Conservation (phyloP, 1,140 invertebrate genomes). For the Pachypsylla venusta region DNA sequence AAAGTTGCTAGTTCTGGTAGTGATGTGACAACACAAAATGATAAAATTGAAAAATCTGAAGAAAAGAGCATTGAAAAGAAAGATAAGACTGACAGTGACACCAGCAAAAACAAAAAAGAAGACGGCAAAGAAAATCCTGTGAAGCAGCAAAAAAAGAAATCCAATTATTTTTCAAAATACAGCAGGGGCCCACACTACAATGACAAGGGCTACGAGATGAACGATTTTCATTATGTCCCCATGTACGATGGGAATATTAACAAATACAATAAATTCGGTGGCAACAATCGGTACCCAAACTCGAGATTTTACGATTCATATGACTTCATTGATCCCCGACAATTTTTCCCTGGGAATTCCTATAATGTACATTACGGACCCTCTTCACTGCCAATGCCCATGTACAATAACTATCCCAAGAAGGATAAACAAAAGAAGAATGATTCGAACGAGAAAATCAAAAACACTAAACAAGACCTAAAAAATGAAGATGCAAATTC, state of each 20-base stretch:
- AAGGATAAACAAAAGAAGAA: background rate
- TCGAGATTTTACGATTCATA: background rate
- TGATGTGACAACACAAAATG: too few relatives aligned
- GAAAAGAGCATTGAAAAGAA: background rate
- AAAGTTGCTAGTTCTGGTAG: too few relatives aligned
- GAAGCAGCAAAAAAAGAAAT: background rate
- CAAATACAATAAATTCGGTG: conserved; percentile 2
- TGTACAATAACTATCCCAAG: background rate
- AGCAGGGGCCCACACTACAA: background rate
- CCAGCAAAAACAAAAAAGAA: background rate
- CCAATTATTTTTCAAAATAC: background rate
- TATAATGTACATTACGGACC: too few relatives aligned
- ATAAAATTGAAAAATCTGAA: background rate
- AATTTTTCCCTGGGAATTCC: background rate
- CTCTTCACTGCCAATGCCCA: too few relatives aligned
- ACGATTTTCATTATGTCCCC: background rate
- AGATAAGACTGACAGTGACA: background rate
- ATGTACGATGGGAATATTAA: background rate
- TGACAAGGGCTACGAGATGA: too few relatives aligned
- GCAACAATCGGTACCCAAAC: background rate
- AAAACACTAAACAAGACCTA: background rate
- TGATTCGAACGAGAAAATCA: background rate
- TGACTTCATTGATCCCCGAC: background rate
- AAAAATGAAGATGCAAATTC: background rate
- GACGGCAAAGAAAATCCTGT: background rate